A percentile compares a stretch with the other conserved stretches of the same genome.
These are phyloP conservation scores for Sitta europaea DNA, from an alignment of 2,113 vertebrate genomes.

Conservation along the genomic window DNA sequence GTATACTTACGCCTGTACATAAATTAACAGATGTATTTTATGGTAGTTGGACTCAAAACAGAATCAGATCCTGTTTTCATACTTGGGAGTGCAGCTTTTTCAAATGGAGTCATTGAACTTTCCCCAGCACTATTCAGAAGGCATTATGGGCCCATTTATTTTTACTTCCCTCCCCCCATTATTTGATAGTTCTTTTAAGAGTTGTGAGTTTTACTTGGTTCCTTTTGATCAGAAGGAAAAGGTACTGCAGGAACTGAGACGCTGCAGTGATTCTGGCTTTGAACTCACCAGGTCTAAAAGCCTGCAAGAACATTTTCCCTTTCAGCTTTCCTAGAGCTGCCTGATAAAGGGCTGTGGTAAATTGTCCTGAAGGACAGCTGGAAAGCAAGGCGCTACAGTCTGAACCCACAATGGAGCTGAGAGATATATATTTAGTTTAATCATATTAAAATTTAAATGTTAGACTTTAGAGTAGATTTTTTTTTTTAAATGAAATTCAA, in stretches of 20 bases:
- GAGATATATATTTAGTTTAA: background rate
- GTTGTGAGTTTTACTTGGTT: conserved; percentile 26
- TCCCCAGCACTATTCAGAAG: background rate
- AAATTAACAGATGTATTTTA: background rate
- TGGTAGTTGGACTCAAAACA: background rate
- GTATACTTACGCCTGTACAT: background rate
- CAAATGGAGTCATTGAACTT: conserved; percentile 24
- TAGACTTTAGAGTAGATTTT: background rate
- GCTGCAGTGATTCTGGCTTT: conserved; percentile 46
- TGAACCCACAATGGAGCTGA: background rate
- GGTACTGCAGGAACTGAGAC: conserved; percentile 36
- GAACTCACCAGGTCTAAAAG: conserved; percentile 75
- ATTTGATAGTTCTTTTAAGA: conserved; percentile 62
- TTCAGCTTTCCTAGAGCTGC: background rate
- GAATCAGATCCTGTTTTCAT: background rate
- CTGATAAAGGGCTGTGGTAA: conserved; percentile 41
- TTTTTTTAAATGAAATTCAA: background rate
- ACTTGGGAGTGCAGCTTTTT: background rate
- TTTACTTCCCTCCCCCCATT: conserved; percentile 55
- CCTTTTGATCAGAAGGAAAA: conserved; percentile 58
- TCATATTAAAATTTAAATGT: conserved; percentile 17
- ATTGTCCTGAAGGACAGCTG: conserved; percentile 60
- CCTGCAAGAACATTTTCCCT: conserved; percentile 64
- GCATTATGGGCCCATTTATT: conserved; percentile 16
- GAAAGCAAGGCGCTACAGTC: background rate